phyloP scores from a whole-genome alignment of 2,797 vertebrate species.

The Falco columbarius region DNA sequence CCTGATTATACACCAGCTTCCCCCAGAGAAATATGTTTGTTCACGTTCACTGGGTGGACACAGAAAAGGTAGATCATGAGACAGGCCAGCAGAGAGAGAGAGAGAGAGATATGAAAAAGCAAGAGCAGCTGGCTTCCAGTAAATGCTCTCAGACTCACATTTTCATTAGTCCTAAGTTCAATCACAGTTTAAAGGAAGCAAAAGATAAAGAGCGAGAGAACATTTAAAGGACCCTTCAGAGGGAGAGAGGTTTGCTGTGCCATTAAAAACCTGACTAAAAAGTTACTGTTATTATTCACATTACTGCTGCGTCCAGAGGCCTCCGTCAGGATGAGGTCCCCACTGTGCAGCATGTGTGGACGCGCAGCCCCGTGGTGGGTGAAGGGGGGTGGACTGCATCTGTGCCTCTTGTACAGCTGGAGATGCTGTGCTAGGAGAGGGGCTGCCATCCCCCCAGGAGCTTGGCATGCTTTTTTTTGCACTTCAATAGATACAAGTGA shows the following conservation, averaged over 20 bases:
- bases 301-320: neutral
- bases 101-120: conserved; percentile 9
- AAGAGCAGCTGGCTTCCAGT: conserved; percentile 35
- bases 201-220: conserved; percentile 48
- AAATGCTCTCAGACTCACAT: conserved; percentile 56
- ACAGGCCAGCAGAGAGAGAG: neutral
- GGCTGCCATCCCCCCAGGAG: neutral
- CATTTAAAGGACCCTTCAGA: conserved; percentile 24
- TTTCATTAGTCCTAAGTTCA: conserved; percentile 69
- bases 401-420: neutral
- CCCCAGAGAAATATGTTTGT: neutral
- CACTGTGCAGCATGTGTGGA: fast-evolving
- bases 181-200: conserved; percentile 52
- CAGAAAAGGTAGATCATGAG: neutral
- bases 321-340: neutral
- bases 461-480: fast-evolving
- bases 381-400: too few species aligned
- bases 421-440: fast-evolving
- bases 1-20: neutral
- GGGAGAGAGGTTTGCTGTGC: neutral
- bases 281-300: neutral
- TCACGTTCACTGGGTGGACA: neutral
- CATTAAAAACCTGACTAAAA: neutral
- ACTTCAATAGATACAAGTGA: neutral
- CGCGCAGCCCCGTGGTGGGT: neutral